These are phyloP conservation scores for Catalaphyllia jardinei DNA, from an alignment of 64 coral and sea anemone species.

Conservation along the genomic window DNA sequence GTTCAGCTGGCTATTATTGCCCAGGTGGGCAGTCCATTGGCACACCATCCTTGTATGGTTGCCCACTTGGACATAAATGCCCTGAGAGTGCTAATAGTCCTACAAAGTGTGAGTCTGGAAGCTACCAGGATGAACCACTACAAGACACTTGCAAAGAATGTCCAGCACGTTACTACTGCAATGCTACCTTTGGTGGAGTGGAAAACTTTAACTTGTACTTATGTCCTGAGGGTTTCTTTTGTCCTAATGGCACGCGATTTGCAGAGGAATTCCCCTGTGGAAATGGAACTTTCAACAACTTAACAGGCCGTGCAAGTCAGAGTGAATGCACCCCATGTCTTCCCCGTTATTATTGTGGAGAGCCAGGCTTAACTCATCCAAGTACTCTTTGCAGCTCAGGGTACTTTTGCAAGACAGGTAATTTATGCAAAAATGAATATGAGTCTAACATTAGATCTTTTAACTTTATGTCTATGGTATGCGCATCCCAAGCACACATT, in stretches of 20 bases:
- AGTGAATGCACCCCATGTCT: constrained; percentile 82
- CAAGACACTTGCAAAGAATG: constrained; percentile 81
- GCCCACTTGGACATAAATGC: constrained; percentile 73
- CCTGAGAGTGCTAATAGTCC: constrained; percentile 65
- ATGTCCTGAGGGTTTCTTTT: constrained; percentile 86
- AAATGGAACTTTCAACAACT: constrained; percentile 90
- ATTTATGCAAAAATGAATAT: background rate
- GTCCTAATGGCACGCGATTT: constrained; percentile 85
- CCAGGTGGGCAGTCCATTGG: constrained; percentile 74
- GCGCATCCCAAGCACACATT: too few species aligned
- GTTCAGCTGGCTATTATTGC: constrained; percentile 89
- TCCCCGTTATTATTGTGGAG: constrained; percentile 86
- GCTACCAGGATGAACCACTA: constrained; percentile 73
- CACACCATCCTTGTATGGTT: constrained; percentile 73
- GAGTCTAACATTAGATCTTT: too few species aligned
- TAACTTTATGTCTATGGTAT: too few species aligned
- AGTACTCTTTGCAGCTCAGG: constrained; percentile 77
- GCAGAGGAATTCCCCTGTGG: constrained; percentile 80
- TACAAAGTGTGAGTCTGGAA: constrained; percentile 75
- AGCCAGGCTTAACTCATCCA: constrained; percentile 76
- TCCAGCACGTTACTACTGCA: constrained; percentile 91
- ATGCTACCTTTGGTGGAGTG: constrained; percentile 81
- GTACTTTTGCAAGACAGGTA: constrained; percentile 85
- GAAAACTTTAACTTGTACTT: constrained; percentile 62
- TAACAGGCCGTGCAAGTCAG: constrained; percentile 67